These are phyloP conservation scores for Scopus umbretta DNA, from an alignment of 2,113 vertebrate species.

Conservation along the genomic window DNA sequence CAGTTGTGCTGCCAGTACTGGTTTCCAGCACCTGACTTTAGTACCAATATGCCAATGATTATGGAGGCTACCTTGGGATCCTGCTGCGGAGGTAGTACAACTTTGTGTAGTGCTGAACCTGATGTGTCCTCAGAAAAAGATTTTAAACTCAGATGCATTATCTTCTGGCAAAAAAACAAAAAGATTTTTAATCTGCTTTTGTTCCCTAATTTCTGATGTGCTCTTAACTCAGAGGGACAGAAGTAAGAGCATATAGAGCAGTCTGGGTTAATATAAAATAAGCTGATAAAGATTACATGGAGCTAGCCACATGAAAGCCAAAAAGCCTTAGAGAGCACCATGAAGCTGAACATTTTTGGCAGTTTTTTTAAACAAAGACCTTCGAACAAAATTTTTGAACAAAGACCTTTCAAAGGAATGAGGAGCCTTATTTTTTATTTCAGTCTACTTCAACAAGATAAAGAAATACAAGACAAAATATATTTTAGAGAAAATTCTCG, in stretches of 20 bases:
- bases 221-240: not conserved
- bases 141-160: not conserved
- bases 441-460: not conserved
- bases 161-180: rapidly evolving
- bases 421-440: not conserved
- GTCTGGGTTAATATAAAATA: not conserved
- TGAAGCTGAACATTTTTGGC: not conserved
- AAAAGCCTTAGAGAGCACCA: not conserved
- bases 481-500: not conserved
- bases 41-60: not conserved
- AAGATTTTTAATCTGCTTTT: not conserved
- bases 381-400: not conserved
- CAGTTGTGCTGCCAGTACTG: not conserved
- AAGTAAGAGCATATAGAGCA: not conserved
- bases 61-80: not conserved
- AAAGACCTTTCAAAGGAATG: not conserved
- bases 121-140: not conserved
- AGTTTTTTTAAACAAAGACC: not conserved
- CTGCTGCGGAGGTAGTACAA: not conserved
- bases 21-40: not conserved
- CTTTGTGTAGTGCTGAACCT: not conserved
- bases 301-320: not conserved
- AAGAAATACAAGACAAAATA: not conserved
- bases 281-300: not conserved
- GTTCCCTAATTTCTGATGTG: not conserved